Evolutionary conservation across 2,797 vertebrate species (phyloP).

Genomic region (Parotocinclus haroldoi): DNA sequence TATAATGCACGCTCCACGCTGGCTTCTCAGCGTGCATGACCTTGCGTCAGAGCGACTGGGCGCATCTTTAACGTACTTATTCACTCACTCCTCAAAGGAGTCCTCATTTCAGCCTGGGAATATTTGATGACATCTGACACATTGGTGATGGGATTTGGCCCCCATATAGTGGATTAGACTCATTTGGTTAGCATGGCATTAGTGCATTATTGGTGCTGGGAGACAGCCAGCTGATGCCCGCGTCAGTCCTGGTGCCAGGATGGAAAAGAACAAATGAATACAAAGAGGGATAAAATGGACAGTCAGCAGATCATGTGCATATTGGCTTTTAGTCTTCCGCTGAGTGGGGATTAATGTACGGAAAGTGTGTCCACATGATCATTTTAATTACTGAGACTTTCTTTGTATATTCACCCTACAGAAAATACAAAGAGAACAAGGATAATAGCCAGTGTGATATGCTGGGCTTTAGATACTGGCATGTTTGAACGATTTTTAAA

Average conservation of each 20-base stretch:
- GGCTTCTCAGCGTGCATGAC: slow-evolving; percentile 35
- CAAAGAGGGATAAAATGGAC: slow-evolving; percentile 8
- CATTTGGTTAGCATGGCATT: slow-evolving; percentile 52
- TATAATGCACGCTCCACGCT: slow-evolving; percentile 28
- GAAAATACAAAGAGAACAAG: too few relatives aligned
- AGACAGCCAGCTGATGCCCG: slow-evolving; percentile 51
- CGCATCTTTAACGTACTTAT: slow-evolving; percentile 43
- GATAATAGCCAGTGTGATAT: too few relatives aligned
- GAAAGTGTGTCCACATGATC: too few relatives aligned
- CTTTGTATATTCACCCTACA: too few relatives aligned
- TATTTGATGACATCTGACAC: slow-evolving; percentile 54
- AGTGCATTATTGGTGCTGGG: slow-evolving; percentile 49
- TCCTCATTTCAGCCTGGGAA: slow-evolving; percentile 39
- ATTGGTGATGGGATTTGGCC: slow-evolving; percentile 52
- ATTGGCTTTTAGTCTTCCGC: slow-evolving; percentile 28
- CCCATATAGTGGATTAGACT: slow-evolving; percentile 49
- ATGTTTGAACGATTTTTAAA: too few relatives aligned
- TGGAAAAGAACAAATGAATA: slow-evolving; percentile 17
- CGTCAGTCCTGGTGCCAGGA: slow-evolving; percentile 31
- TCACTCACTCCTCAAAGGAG: slow-evolving; percentile 43
- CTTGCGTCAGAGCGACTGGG: slow-evolving; percentile 34
- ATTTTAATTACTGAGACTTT: too few relatives aligned
- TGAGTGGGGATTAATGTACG: background rate
- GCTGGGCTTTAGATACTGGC: too few relatives aligned
- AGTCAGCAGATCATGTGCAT: background rate